Conservation (phyloP, 1,140 invertebrate species). For the Arctopsyche grandis region DNA sequence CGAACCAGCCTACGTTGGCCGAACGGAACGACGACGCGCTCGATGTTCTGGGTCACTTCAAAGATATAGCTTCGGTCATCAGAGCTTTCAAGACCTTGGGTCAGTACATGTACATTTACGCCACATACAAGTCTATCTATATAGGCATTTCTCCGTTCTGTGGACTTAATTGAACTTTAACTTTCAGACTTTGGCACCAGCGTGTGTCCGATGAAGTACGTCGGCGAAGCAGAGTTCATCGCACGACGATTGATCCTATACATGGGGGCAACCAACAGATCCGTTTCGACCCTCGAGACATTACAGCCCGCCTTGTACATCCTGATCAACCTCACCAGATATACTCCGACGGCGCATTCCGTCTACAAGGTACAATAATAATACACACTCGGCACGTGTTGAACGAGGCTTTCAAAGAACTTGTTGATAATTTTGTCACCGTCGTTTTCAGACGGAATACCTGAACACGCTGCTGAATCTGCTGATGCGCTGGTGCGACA, state of each 20-base stretch:
- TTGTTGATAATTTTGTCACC: no score
- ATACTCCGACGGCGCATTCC: slow-evolving; percentile 52
- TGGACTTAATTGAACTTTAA: slow-evolving; percentile 36
- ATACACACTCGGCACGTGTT: background rate
- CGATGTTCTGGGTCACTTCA: slow-evolving; percentile 60
- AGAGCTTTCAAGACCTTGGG: slow-evolving; percentile 62
- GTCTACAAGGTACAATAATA: slow-evolving; percentile 54
- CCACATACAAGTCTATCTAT: no score
- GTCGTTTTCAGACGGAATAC: slow-evolving; percentile 61
- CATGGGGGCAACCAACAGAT: slow-evolving; percentile 66
- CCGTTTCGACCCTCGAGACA: slow-evolving; percentile 66
- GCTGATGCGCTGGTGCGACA: slow-evolving; percentile 72
- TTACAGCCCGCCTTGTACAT: slow-evolving; percentile 63
- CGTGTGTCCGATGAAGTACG: slow-evolving; percentile 65
- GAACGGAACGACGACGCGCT: slow-evolving; percentile 64
- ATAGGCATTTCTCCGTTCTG: no score
- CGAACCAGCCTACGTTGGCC: slow-evolving; percentile 61
- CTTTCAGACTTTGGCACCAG: slow-evolving; percentile 67
- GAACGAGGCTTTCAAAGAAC: background rate
- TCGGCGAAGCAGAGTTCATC: slow-evolving; percentile 59
- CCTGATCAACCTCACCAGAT: slow-evolving; percentile 67
- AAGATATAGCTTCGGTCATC: slow-evolving; percentile 62
- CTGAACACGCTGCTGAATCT: slow-evolving; percentile 64
- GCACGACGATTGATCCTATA: slow-evolving; percentile 61
- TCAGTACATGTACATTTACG: slow-evolving; percentile 42